A percentile compares a stretch with the other conserved stretches of the same genome.
These are phyloP conservation scores for Dicroscelio sp. DNA, from an alignment of 2,888 invertebrate genomes.

Conservation along the genomic window DNA sequence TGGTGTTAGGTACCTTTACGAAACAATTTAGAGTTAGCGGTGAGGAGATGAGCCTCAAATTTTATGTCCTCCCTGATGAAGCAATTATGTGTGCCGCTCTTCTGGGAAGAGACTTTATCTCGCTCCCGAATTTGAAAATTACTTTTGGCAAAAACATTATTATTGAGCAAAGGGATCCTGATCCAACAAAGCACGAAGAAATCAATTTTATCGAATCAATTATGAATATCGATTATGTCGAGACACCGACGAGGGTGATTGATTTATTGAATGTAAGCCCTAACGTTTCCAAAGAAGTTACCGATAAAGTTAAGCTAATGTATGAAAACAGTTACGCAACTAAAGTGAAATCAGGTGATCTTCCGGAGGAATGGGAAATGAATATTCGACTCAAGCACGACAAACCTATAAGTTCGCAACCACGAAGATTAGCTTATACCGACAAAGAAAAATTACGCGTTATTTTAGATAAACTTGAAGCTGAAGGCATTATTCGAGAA, in stretches of 20 bases:
- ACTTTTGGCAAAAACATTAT: not conserved
- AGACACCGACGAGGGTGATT: not conserved
- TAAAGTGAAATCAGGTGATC: not conserved
- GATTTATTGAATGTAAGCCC: not conserved
- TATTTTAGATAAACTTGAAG: not conserved
- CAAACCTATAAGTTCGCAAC: not conserved
- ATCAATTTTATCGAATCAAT: not conserved
- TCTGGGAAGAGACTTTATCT: slow-evolving; percentile 11
- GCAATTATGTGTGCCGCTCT: not conserved
- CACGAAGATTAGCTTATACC: not conserved
- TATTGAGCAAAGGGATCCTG: not conserved
- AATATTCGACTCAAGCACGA: not conserved
- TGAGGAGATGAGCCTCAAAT: not conserved
- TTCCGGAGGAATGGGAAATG: slow-evolving; percentile 1
- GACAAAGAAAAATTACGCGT: not conserved
- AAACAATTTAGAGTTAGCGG: not conserved
- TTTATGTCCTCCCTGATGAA: slow-evolving; percentile 16
- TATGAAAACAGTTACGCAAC: not conserved
- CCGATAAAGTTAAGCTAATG: not conserved
- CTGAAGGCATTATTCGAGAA: not conserved
- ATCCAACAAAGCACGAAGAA: not conserved
- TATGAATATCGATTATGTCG: not conserved
- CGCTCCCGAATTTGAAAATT: not conserved
- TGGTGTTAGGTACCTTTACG: not conserved
- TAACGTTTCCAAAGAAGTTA: not conserved